Percentiles rank a stretch among this genome's conserved stretches.
phyloP scores from a whole-genome alignment of 2,113 vertebrate species.

The Vombatus ursinus region DNA sequence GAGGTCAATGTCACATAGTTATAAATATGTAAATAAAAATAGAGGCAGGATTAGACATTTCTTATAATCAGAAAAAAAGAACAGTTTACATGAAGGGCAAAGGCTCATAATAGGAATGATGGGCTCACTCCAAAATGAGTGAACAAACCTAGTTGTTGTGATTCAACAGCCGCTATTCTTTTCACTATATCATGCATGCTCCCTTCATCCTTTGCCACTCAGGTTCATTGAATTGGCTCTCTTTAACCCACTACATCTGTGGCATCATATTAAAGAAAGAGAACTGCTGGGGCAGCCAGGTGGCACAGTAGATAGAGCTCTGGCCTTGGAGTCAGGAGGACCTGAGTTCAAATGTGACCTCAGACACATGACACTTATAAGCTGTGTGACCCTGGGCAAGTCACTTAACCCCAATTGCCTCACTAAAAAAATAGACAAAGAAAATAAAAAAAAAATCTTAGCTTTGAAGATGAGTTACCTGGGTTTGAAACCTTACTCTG shows the following conservation, averaged over 20 bases:
- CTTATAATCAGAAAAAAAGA: neutral
- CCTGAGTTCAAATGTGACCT: too few species aligned
- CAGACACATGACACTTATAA: too few species aligned
- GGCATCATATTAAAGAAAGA: neutral
- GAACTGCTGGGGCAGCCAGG: too few species aligned
- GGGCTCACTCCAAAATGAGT: neutral
- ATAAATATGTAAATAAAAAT: neutral
- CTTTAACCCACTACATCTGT: neutral
- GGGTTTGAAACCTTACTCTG: neutral
- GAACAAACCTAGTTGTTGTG: neutral
- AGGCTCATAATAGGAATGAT: neutral
- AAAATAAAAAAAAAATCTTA: neutral
- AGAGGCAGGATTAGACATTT: neutral
- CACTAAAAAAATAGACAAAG: too few species aligned
- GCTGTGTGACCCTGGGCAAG: too few species aligned
- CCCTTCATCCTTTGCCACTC: neutral
- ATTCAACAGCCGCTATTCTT: neutral
- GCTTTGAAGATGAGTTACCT: neutral
- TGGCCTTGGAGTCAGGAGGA: too few species aligned
- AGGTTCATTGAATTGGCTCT: neutral
- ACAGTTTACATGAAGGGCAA: neutral
- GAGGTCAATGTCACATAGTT: neutral
- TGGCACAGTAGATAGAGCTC: too few species aligned
- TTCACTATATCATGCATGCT: neutral
- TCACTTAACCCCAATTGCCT: too few species aligned